Base-by-base conservation (phyloP, 2,797 vertebrate species). In the Anolis apletophallus region DNA sequence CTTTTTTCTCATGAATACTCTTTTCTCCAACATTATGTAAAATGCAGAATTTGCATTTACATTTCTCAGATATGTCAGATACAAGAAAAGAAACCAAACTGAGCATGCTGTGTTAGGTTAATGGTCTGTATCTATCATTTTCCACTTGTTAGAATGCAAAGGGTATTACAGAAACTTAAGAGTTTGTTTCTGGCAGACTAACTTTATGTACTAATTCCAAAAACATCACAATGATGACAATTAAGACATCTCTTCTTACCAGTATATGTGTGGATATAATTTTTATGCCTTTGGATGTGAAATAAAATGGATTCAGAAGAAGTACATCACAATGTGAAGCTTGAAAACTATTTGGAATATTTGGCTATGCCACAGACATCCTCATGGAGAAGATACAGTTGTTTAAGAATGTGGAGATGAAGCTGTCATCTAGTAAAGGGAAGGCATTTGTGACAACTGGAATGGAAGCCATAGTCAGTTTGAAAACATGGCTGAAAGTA, bases 401-500 rank as follows among this genome's bases (percentile, higher is more conserved):
- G 46, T 11, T 79, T 91, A 92, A 69, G 36, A 87, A 64, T 64
- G 81, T 0, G 54, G 75, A 83, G 21, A 34, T 81, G 77, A 52
- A 13, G 81, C n/a, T 85, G 85, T 36, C 87, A 83, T 89, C 93
- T 92, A 84, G 86, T 85, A n/a, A 64, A 82, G 81, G 64, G 36
- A 76, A 88, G 80, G 57, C 74, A 75, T 75, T 46, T 46, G 81
- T 61, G 85, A 76, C 52, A 85, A 68, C 36, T 88, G 64, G 40
- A 87, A 68, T 40, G 88, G 69, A 87, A 92, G 57, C 40, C 61
- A 89, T 46, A 90, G 52, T 59, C 0, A 85, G 50, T 87, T 93
- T 87, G 85, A 94, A 92, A 92, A 78, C 32, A 80, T 89, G 81
- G 68, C 75, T 89, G 88, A 91, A 89, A 84, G 89, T 67, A 77